These are phyloP conservation scores for Pelusios castaneus DNA, from an alignment of 2,113 vertebrate genomes.

Conservation along the genomic window DNA sequence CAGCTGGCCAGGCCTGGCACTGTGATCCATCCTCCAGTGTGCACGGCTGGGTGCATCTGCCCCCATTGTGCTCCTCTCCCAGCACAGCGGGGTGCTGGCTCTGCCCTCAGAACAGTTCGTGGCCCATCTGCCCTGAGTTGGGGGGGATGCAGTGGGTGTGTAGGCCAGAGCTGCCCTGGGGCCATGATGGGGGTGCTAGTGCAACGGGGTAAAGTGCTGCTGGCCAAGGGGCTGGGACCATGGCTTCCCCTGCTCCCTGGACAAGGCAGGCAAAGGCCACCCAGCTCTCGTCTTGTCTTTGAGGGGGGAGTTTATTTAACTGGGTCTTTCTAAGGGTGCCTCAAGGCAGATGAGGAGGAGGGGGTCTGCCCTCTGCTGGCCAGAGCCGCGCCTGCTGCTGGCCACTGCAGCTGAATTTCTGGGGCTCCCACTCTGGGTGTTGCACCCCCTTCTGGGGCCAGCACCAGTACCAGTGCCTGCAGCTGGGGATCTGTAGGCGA, in stretches of 20 bases:
- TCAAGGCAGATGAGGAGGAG: too few species aligned
- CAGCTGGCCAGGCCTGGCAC: neutral
- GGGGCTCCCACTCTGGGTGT: too few species aligned
- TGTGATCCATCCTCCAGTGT: too few species aligned
- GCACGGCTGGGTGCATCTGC: too few species aligned
- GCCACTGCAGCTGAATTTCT: neutral
- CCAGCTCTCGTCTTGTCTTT: neutral
- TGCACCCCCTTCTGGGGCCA: neutral
- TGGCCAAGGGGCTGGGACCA: neutral
- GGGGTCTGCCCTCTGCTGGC: neutral
- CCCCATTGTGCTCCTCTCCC: neutral
- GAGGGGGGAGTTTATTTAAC: neutral
- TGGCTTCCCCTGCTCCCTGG: too few species aligned
- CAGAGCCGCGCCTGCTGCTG: neutral
- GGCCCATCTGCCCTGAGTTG: neutral
- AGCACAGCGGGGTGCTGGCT: too few species aligned
- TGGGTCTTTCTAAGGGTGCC: neutral
- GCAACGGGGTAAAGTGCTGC: too few species aligned
- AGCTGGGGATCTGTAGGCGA: too few species aligned
- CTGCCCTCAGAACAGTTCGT: too few species aligned
- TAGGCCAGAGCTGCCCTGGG: neutral
- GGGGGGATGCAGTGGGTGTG: too few species aligned
- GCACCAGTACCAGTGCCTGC: neutral
- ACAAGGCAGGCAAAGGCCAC: neutral
- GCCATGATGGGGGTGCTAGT: neutral